These are phyloP conservation scores for Atrina japonica DNA, from an alignment of 2,888 invertebrate genomes.

Conservation along the genomic window DNA sequence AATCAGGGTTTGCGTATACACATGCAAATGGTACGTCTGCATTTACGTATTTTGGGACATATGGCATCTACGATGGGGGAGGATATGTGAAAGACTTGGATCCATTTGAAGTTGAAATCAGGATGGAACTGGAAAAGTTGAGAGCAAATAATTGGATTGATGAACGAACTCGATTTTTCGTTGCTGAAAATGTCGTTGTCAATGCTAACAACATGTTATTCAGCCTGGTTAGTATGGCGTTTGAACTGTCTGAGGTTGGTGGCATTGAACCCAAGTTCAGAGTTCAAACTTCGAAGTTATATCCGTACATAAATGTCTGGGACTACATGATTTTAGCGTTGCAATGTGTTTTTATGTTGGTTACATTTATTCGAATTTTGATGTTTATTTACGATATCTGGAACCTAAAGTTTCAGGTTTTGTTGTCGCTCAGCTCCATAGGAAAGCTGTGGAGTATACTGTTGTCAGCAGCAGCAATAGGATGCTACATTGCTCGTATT, in stretches of 20 bases:
- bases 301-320: constrained; percentile 54
- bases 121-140: constrained; percentile 2
- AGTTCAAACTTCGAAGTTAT: constrained; percentile 20
- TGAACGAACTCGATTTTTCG: constrained; percentile 18
- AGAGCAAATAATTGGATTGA: constrained; percentile 19
- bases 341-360: too few species aligned
- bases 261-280: constrained; percentile 1
- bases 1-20: constrained; percentile 16
- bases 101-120: constrained; percentile 14
- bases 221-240: constrained; percentile 16
- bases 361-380: too few species aligned
- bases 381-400: too few species aligned
- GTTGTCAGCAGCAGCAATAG: too few species aligned
- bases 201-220: constrained; percentile 26
- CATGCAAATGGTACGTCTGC: constrained; percentile 1
- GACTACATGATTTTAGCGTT: constrained; percentile 53
- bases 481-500: too few species aligned
- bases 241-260: constrained; percentile 22
- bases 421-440: too few species aligned
- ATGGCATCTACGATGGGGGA: constrained; percentile 17
- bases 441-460: too few species aligned
- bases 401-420: too few species aligned
- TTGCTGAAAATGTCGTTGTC: constrained; percentile 15
- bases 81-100: constrained; percentile 23
- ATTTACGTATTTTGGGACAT: constrained; percentile 12